Evolutionary conservation across 2,888 invertebrate genomes (phyloP).

Genomic region (Cotesia congregata): DNA sequence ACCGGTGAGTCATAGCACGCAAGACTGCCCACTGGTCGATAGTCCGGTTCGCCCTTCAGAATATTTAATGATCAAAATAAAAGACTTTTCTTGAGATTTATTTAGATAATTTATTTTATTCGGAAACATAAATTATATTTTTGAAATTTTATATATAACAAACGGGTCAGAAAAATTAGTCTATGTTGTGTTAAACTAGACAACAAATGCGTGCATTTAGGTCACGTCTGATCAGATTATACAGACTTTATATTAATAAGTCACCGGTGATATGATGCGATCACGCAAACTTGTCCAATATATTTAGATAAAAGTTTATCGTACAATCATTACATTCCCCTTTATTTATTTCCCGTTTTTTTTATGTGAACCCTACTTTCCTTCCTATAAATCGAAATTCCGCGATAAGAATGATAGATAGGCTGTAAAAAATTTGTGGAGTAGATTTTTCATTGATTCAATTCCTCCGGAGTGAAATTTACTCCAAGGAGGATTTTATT

Average conservation of each 20-base stretch:
- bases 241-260: slow-evolving; percentile 44
- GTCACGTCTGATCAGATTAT: slow-evolving; percentile 37
- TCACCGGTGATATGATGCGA: slow-evolving; percentile 35
- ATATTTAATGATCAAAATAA: not conserved
- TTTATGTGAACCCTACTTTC: not conserved
- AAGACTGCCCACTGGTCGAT: slow-evolving; percentile 34
- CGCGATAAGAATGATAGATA: too few species aligned
- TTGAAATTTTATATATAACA: not conserved
- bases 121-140: not conserved
- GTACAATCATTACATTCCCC: not conserved
- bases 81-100: not conserved
- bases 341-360: not conserved
- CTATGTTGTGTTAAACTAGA: not conserved
- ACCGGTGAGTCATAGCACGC: slow-evolving; percentile 39
- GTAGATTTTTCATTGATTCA: too few species aligned
- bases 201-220: slow-evolving; percentile 20
- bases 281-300: slow-evolving; percentile 38
- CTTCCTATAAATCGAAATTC: too few species aligned
- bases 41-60: slow-evolving; percentile 9
- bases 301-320: too few species aligned
- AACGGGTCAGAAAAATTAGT: not conserved
- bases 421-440: too few species aligned
- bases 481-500: too few species aligned
- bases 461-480: too few species aligned
- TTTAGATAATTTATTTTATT: not conserved